phyloP scores from a whole-genome alignment of 2,888 invertebrate genomes.

The Eilema griseolum region DNA sequence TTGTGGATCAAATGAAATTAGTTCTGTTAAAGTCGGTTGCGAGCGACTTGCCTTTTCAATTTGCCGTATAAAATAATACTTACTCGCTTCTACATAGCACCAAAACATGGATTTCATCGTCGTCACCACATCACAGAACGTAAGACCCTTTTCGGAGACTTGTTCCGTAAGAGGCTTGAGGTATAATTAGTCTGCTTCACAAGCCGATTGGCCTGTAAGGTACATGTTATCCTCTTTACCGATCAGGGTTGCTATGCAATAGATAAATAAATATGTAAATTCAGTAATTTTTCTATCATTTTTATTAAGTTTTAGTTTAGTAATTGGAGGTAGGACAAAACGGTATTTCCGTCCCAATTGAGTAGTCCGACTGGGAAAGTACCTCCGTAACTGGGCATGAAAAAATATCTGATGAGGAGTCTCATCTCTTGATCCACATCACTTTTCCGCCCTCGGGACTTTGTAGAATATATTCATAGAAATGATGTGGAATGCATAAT shows the following conservation, averaged over 20 bases:
- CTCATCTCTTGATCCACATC: too few relatives aligned
- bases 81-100: not conserved
- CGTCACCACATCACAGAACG: constrained; percentile 6
- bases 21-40: not conserved
- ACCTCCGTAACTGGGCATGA: too few relatives aligned
- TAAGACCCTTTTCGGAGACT: constrained; percentile 7
- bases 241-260: not conserved
- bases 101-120: not conserved
- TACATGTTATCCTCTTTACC: not conserved
- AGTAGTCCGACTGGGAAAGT: too few relatives aligned
- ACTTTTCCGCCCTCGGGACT: too few relatives aligned
- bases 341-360: too few relatives aligned
- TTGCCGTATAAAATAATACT: not conserved
- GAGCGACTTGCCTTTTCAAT: not conserved
- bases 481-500: too few relatives aligned
- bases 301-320: too few relatives aligned
- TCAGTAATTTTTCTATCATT: too few relatives aligned
- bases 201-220: constrained; percentile 7
- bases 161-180: not conserved
- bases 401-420: too few relatives aligned
- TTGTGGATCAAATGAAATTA: not conserved
- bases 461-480: too few relatives aligned
- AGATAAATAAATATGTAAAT: too few relatives aligned
- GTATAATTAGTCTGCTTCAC: constrained; percentile 14
- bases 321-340: too few relatives aligned